A percentile compares a stretch with the other conserved stretches of the same genome.
Conservation (phyloP, 2,888 invertebrate species). For the Micoletzkya japonica region DNA sequence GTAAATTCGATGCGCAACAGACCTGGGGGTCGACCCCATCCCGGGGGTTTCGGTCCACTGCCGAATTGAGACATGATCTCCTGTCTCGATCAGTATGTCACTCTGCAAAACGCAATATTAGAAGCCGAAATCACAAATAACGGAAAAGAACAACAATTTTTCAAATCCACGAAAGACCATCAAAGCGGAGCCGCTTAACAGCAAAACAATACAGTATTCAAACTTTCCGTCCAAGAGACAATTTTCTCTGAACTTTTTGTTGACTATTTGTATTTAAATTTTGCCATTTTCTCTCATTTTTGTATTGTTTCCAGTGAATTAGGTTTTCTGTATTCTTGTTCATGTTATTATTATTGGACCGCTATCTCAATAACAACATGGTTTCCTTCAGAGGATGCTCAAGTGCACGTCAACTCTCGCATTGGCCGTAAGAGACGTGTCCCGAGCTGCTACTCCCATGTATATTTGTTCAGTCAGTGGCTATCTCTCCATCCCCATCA, state of each 20-base stretch:
- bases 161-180: no score
- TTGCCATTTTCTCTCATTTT: not conserved
- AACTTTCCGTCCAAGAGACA: no score
- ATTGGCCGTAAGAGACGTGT: not conserved
- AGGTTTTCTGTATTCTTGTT: not conserved
- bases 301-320: not conserved
- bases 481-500: not conserved
- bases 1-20: not conserved
- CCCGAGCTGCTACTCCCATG: conserved; percentile 2
- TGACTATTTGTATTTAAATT: no score
- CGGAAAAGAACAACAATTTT: not conserved
- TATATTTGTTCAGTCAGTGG: not conserved
- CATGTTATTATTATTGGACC: no score
- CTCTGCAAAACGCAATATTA: not conserved
- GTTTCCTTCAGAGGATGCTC: not conserved
- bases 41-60: conserved; percentile 28
- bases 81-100: not conserved
- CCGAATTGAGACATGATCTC: conserved; percentile 28
- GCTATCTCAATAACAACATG: no score
- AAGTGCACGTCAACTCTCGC: conserved; percentile 5
- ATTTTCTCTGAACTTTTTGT: no score
- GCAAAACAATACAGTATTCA: not conserved
- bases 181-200: no score
- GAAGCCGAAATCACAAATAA: not conserved
- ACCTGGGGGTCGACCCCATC: conserved; percentile 26